Evolutionary conservation across 1,140 invertebrate genomes (phyloP).

Genomic region (Aradophagus sp.): DNA sequence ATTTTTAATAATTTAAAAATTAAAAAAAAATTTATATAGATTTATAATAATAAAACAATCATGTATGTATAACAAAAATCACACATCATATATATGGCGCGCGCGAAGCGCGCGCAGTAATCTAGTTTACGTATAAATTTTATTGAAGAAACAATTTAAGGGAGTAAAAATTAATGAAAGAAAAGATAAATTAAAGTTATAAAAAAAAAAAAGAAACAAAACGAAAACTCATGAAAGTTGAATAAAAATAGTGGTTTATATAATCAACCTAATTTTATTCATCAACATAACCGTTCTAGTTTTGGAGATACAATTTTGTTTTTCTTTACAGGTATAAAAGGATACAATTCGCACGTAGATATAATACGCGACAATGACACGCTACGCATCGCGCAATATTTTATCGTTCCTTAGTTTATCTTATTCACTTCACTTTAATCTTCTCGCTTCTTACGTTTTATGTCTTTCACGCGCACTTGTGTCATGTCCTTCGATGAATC

Average conservation of each 20-base stretch:
- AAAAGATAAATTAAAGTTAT: not conserved
- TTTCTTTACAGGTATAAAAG: slow-evolving; percentile 59
- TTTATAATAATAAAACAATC: no score
- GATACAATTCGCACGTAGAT: slow-evolving; percentile 50
- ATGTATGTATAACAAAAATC: no score
- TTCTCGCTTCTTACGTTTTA: no score
- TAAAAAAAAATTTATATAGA: no score
- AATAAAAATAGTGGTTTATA: slow-evolving; percentile 27
- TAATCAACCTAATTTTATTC: slow-evolving; percentile 56
- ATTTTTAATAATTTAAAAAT: no score
- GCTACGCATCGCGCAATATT: slow-evolving; percentile 19
- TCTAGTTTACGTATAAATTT: no score
- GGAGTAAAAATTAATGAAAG: not conserved
- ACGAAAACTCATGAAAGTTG: no score
- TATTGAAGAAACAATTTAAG: no score
- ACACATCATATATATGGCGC: no score
- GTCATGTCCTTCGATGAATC: slow-evolving; percentile 49
- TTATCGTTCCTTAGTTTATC: no score
- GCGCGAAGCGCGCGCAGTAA: no score
- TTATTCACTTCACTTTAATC: no score
- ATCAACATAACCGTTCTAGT: slow-evolving; percentile 55
- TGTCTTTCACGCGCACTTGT: slow-evolving; percentile 17
- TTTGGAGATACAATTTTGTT: slow-evolving; percentile 45
- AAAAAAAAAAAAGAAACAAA: not conserved
- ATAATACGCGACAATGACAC: slow-evolving; percentile 27